phyloP scores from a whole-genome alignment of 2,888 invertebrate species.

The Drosophila rellima region DNA sequence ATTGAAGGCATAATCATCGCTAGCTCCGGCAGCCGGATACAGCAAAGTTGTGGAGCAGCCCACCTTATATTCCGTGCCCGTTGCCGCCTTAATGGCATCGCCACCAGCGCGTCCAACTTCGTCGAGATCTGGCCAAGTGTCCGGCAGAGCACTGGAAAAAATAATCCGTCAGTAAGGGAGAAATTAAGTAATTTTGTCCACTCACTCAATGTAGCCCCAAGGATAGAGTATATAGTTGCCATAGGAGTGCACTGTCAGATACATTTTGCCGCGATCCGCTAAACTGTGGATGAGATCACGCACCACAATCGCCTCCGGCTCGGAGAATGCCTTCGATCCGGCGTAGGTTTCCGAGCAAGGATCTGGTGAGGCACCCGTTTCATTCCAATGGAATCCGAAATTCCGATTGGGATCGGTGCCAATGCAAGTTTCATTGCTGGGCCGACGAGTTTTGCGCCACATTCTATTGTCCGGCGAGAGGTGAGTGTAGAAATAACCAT shows the following conservation, averaged over 20 bases:
- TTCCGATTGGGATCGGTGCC: slow-evolving; percentile 89
- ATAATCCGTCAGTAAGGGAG: not conserved
- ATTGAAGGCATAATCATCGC: slow-evolving; percentile 88
- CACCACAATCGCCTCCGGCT: slow-evolving; percentile 87
- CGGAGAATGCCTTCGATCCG: slow-evolving; percentile 88
- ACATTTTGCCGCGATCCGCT: slow-evolving; percentile 86
- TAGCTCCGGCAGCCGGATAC: slow-evolving; percentile 87
- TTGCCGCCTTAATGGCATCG: slow-evolving; percentile 81
- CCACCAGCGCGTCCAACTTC: slow-evolving; percentile 80
- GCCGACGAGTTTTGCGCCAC: slow-evolving; percentile 87
- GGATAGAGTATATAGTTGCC: slow-evolving; percentile 77
- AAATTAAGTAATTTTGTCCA: not conserved
- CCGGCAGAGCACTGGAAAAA: slow-evolving; percentile 79
- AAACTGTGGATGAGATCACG: slow-evolving; percentile 86
- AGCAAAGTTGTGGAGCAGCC: slow-evolving; percentile 80
- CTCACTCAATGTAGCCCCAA: slow-evolving; percentile 78
- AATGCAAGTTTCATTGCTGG: slow-evolving; percentile 52
- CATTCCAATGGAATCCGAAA: slow-evolving; percentile 88
- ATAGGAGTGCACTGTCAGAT: slow-evolving; percentile 75
- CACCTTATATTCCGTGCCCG: slow-evolving; percentile 80
- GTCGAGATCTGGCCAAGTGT: slow-evolving; percentile 84
- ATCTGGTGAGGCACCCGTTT: slow-evolving; percentile 70
- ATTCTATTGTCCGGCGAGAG: slow-evolving; percentile 51
- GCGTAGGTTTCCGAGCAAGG: slow-evolving; percentile 87
- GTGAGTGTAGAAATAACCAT: slow-evolving; percentile 89